Percentiles rank a stretch among this genome's conserved stretches.
Conservation (phyloP, 23 tunicate genomes). For the Halocynthia aurantium region DNA sequence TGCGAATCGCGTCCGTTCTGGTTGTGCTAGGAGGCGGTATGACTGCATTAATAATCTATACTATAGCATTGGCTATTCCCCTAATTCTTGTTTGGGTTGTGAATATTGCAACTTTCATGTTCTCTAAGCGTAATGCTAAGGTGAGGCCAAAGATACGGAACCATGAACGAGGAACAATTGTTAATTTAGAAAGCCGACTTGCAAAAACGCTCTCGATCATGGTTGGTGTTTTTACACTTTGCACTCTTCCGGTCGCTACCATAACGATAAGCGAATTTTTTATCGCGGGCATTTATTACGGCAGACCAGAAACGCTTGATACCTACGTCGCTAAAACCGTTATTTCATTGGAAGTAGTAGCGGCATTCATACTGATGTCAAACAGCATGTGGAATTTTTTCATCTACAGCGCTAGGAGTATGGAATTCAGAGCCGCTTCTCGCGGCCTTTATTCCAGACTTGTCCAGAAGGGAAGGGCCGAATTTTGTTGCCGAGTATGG, state of each 20-base stretch:
- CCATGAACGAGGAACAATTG: background rate
- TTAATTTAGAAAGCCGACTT: constrained; percentile 30
- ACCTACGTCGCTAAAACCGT: constrained; percentile 17
- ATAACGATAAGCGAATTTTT: constrained; percentile 19
- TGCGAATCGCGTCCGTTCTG: constrained; percentile 38
- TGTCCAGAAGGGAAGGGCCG: background rate
- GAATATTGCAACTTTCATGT: constrained; percentile 32
- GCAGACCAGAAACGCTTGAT: constrained; percentile 25
- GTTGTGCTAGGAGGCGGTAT: constrained; percentile 19
- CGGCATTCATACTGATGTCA: constrained; percentile 32
- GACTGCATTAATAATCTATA: constrained; percentile 19
- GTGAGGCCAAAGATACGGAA: constrained; percentile 27
- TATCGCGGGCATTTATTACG: constrained; percentile 14
- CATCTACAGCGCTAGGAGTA: constrained; percentile 61
- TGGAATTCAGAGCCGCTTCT: constrained; percentile 34
- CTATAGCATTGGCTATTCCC: constrained; percentile 38
- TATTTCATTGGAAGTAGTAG: constrained; percentile 27
- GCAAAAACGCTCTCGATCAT: constrained; percentile 40
- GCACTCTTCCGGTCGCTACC: constrained; percentile 34
- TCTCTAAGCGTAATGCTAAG: constrained; percentile 24
- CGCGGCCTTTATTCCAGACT: background rate
- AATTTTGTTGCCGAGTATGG: no score
- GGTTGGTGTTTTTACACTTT: constrained; percentile 46
- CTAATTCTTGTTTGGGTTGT: constrained; percentile 46
- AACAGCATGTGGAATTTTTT: constrained; percentile 84